Evolutionary conservation across 2,113 vertebrate genomes (phyloP), one percentile per base, ranked within the genome.

Genomic region (Antennarius striatus): DNA sequence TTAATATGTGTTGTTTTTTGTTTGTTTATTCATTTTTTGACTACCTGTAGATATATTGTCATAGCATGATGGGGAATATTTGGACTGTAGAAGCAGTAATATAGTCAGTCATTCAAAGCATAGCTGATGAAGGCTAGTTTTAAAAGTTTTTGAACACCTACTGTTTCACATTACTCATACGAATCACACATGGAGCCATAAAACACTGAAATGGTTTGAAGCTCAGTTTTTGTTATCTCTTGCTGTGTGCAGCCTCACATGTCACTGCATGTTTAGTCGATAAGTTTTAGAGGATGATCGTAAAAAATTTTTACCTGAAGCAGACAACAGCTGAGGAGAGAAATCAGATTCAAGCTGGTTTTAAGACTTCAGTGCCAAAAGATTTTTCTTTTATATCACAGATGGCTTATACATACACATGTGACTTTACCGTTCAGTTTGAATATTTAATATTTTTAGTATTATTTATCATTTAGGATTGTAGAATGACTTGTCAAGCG

Each of bases 221-320:
- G 28, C 56, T 47, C 50, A 49, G 3, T 15, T 16, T 16, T n/a
- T 15, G 14, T 16, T 4, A 16, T n/a, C 14, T 49, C n/a, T 7
- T 15, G 32, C 32, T 36, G 32, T 36, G 32, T 36, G 32, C 32
- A 36, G 32, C 32, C 32, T 4, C 32, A 36, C 32, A 36, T 36
- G 32, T 7, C 32, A 3, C 32, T 36, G 32, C 32, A 36, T 36
- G 32, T 36, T 36, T 36, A 36, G 7, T 36, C 22, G 2, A 22
- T 22, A 22, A 22, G 22, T 22, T 22, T 22, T 22, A 22, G 22
- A 22, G 22, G 22, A 40, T 40, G 39, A 3, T 68, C 58, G 50
- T 9, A 56, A 42, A 45, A 79, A 62, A 56, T 30, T 12, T 16
- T 17, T 32, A 16, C 28, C 52, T 36, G 28, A 63, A 68, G 58